phyloP scores from a whole-genome alignment of 2,888 invertebrate species.

The Lepidonotus clava region DNA sequence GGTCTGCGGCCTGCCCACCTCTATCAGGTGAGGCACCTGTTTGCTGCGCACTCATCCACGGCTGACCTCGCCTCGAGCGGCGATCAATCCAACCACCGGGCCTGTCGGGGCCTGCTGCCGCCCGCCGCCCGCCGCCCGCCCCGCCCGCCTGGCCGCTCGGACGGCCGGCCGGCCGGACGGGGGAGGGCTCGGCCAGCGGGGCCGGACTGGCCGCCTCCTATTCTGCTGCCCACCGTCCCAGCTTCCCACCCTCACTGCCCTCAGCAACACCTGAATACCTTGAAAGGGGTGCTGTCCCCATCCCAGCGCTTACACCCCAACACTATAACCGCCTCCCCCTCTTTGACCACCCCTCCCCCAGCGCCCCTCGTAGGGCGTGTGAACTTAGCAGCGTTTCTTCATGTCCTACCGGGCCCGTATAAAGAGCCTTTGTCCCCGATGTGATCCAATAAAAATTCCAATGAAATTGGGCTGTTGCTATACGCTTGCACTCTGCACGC shows the following conservation, averaged over 20 bases:
- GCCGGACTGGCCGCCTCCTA: too few relatives aligned
- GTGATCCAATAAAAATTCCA: slow-evolving; percentile 41
- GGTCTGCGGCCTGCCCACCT: background rate
- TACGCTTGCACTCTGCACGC: background rate
- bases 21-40: slow-evolving; percentile 9
- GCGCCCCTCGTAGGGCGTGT: slow-evolving; percentile 4
- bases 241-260: background rate
- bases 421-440: slow-evolving; percentile 21
- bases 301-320: too few relatives aligned
- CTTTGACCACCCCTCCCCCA: background rate
- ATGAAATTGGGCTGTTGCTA: slow-evolving; percentile 2
- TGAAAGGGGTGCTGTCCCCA: too few relatives aligned
- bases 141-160: background rate
- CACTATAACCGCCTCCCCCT: too few relatives aligned
- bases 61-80: slow-evolving; percentile 6
- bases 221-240: background rate
- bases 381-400: background rate
- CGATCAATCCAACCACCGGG: slow-evolving; percentile 21
- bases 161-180: too few relatives aligned
- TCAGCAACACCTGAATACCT: background rate
- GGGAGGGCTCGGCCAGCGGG: too few relatives aligned
- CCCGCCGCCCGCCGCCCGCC: background rate
- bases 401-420: background rate
- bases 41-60: background rate
- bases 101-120: background rate